phyloP scores from a whole-genome alignment of 2,797 vertebrate genomes.

The Leuciscus waleckii region DNA sequence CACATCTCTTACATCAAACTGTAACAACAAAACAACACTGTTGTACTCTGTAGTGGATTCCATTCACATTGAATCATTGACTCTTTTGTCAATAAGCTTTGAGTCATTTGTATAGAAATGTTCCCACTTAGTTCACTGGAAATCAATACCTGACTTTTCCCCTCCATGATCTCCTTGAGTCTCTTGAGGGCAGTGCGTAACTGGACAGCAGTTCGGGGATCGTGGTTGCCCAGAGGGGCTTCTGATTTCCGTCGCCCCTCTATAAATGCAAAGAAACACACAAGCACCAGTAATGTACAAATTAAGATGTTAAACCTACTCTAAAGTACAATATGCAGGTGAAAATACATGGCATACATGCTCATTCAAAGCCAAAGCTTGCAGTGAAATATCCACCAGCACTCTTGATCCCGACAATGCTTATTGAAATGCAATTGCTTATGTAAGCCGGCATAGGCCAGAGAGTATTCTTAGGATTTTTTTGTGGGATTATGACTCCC shows the following conservation, averaged over 20 bases:
- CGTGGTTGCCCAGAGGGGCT: conserved; percentile 87
- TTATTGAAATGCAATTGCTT: background rate
- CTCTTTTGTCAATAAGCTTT: background rate
- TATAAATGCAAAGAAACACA: conserved; percentile 63
- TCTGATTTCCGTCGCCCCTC: conserved; percentile 92
- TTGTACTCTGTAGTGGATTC: background rate
- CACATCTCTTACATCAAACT: background rate
- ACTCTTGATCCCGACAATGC: conserved; percentile 27
- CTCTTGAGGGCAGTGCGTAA: conserved; percentile 95
- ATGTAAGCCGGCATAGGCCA: conserved; percentile 20
- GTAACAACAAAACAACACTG: background rate
- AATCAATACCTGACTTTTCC: conserved; percentile 92
- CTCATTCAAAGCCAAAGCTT: conserved; percentile 18
- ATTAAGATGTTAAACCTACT: conserved; percentile 17
- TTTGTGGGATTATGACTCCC: conserved; percentile 24
- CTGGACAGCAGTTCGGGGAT: conserved; percentile 96
- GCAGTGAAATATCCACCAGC: conserved; percentile 8
- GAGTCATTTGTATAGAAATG: background rate
- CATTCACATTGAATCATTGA: background rate
- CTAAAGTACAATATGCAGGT: background rate
- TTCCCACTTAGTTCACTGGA: background rate
- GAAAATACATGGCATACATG: conserved; percentile 39
- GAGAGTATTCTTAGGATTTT: background rate
- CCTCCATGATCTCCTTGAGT: conserved; percentile 99
- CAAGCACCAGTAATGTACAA: conserved; percentile 22